Evolutionary conservation across 1,140 invertebrate species (phyloP).

Genomic region (Aphidius ervi): DNA sequence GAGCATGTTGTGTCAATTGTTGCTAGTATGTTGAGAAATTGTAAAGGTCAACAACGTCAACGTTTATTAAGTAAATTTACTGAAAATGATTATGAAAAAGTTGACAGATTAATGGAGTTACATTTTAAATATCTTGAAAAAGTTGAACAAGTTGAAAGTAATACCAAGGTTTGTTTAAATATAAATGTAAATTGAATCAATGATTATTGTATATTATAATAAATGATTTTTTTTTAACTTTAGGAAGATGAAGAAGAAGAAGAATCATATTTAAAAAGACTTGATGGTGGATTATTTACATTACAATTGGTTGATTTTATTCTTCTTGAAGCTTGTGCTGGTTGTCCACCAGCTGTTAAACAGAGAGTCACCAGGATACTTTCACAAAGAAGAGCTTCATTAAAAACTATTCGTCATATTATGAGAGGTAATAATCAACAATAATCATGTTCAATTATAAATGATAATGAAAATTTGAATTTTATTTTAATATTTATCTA

Average conservation of each 20-base stretch:
- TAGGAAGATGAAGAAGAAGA: slow-evolving; percentile 73
- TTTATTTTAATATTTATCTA: slow-evolving; percentile 16
- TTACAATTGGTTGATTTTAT: slow-evolving; percentile 95
- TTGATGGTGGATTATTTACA: slow-evolving; percentile 93
- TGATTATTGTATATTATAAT: neutral
- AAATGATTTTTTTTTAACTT: slow-evolving; percentile 18
- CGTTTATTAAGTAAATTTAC: slow-evolving; percentile 92
- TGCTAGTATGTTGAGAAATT: slow-evolving; percentile 88
- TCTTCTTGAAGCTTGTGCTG: slow-evolving; percentile 86
- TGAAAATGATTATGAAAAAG: slow-evolving; percentile 98
- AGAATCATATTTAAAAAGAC: slow-evolving; percentile 78
- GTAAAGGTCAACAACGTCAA: slow-evolving; percentile 82
- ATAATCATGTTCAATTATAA: slow-evolving; percentile 6
- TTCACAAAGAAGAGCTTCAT: slow-evolving; percentile 81
- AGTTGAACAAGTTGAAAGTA: slow-evolving; percentile 81
- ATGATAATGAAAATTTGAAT: neutral
- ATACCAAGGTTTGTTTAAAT: slow-evolving; percentile 42
- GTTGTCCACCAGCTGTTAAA: slow-evolving; percentile 71
- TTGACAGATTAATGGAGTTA: slow-evolving; percentile 91
- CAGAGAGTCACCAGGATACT: slow-evolving; percentile 86
- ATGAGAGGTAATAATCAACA: slow-evolving; percentile 70
- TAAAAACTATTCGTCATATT: slow-evolving; percentile 91
- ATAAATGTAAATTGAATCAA: slow-evolving; percentile 6
- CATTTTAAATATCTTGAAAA: slow-evolving; percentile 98
- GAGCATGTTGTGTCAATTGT: slow-evolving; percentile 95